Conservation (phyloP, 2,113 vertebrate species). For the Oophaga pumilio region DNA sequence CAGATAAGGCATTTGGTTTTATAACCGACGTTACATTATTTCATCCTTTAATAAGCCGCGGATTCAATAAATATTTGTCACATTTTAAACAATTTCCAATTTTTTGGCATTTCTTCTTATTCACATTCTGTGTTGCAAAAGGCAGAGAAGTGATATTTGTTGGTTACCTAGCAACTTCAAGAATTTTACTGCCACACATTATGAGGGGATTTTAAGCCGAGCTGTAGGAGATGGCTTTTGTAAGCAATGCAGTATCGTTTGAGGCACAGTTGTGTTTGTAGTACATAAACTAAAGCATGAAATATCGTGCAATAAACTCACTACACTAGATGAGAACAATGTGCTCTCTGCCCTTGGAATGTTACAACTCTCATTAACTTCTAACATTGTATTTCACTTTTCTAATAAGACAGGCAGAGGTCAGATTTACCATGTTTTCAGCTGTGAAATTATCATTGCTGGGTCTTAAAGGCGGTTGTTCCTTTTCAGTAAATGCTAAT, state of each 20-base stretch:
- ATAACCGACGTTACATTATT: background rate
- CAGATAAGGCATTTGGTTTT: background rate
- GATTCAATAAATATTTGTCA: background rate
- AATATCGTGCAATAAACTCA: background rate
- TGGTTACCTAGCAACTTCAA: constrained; percentile 48
- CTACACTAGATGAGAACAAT: background rate
- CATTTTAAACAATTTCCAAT: background rate
- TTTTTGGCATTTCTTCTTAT: background rate
- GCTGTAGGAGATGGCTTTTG: background rate
- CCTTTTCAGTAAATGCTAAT: too few relatives aligned
- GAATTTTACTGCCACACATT: constrained; percentile 25
- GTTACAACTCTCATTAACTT: background rate
- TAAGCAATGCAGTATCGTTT: constrained; percentile 21
- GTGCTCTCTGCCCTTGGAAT: constrained; percentile 23
- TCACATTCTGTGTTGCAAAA: constrained; percentile 17
- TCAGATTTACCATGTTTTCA: background rate
- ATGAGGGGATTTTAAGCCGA: constrained; percentile 20
- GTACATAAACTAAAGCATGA: constrained; percentile 28
- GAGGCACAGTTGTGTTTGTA: constrained; percentile 22
- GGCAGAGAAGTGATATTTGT: constrained; percentile 10
- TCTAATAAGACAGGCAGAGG: background rate
- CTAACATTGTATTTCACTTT: background rate
- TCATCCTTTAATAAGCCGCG: background rate
- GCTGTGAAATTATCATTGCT: background rate
- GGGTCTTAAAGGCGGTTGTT: background rate